Evolutionary conservation across 2,888 invertebrate species (phyloP), one percentile per base, ranked within the genome.

Genomic region (Stenurella melanura): DNA sequence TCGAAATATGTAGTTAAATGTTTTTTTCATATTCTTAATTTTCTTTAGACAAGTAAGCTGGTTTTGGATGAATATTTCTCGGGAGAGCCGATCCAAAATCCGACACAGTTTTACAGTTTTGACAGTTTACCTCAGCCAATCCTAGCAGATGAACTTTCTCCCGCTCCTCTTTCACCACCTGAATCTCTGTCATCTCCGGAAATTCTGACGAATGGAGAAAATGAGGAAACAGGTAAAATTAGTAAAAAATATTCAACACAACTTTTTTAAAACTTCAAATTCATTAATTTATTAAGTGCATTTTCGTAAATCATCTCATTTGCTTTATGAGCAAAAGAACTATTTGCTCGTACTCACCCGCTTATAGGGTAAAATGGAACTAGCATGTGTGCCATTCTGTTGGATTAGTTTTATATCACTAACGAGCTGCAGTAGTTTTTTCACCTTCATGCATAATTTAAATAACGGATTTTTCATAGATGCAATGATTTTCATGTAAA

Each of bases 21-120:
- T 26, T 26, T 26, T 26, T 3, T 26, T 26, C 4, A 26, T 26
- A 26, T 26, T 26, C 68, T 74, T 79, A 0, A 66, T 79, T 74
- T 80, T 75, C 88, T 88, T 11, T 88, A 96, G 96, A 95, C 94
- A 86, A 96, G 96, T 75, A 97, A 97, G 90, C 91, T 96, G 85
- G 95, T 96, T 82, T 90, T 97, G 85, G 97, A 97, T 88, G 96
- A 96, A 90, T 96, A 96, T 90, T 97, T 97, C 79, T 89, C 89
- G 18, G 90, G 90, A 11, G 89, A 89, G 78, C 89, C 89, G 15
- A 87, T 90, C 21, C 88, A 89, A 77, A 89, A 89, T 75, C 85
- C 88, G 30, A 85, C 87, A 0, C 89, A 89, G 73, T 90, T 90
- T 80, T 89, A 88, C 80, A 89, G 88, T 81, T 89, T 89, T 76